These are phyloP conservation scores for Magallana ariakensis DNA, from an alignment of 1,140 invertebrate species.

Conservation along the genomic window DNA sequence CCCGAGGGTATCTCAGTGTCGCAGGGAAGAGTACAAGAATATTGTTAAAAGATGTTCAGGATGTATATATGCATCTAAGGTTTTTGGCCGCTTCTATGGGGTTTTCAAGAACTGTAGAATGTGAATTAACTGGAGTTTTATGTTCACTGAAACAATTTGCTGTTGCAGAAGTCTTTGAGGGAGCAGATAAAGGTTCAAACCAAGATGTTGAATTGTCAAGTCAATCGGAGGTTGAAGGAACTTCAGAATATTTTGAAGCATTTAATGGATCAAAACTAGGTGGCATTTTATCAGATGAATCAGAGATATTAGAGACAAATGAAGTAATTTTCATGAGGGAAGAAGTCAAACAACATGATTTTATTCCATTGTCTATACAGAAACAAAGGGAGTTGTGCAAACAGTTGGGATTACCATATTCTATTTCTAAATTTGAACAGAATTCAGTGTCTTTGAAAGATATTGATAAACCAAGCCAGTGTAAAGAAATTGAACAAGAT, in stretches of 20 bases:
- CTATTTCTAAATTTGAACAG: background rate
- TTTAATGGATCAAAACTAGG: background rate
- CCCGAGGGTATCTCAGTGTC: background rate
- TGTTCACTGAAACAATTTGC: background rate
- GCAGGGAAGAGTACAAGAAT: background rate
- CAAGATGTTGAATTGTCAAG: too few relatives aligned
- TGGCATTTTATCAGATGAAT: too few relatives aligned
- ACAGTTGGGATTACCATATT: background rate
- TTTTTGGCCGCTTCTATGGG: too few relatives aligned
- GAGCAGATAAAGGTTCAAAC: too few relatives aligned
- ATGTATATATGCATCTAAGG: too few relatives aligned
- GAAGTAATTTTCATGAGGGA: conserved; percentile 3
- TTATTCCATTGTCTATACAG: background rate
- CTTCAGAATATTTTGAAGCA: background rate
- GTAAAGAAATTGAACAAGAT: conserved; percentile 4
- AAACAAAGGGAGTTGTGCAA: background rate
- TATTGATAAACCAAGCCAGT: background rate
- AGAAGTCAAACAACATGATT: conserved; percentile 7
- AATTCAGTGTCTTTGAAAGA: background rate
- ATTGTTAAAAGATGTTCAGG: too few relatives aligned
- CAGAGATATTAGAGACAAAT: background rate
- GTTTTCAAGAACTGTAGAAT: too few relatives aligned
- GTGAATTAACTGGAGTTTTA: background rate
- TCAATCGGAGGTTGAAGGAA: background rate
- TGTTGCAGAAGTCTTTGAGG: background rate